A percentile compares a stretch with the other conserved stretches of the same genome.
These are phyloP conservation scores for Meles meles DNA, from an alignment of 2,113 vertebrate species.

Conservation along the genomic window DNA sequence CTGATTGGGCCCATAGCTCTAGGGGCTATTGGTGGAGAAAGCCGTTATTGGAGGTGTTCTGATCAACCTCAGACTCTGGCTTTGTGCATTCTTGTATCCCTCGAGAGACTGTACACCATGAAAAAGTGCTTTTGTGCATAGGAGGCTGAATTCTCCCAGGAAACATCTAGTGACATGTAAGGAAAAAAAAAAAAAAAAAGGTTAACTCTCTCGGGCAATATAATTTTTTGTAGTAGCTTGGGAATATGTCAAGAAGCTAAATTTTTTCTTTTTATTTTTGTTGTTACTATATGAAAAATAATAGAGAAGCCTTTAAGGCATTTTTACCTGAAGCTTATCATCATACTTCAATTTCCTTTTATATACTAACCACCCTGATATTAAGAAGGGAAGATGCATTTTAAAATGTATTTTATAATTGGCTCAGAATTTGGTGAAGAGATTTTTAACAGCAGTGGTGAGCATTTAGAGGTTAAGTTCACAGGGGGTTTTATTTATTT, in stretches of 20 bases:
- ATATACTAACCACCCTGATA: not conserved
- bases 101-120: not conserved
- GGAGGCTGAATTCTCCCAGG: not conserved
- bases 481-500: not conserved
- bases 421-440: not conserved
- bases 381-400: not conserved
- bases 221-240: not conserved
- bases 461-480: not conserved
- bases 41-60: not conserved
- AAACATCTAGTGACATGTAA: not conserved
- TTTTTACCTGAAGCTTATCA: not conserved
- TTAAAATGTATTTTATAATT: not conserved
- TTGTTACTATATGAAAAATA: not conserved
- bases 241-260: not conserved
- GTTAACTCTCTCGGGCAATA: not conserved
- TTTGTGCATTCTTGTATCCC: not conserved
- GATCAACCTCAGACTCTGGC: not conserved
- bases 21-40: not conserved
- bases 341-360: not conserved
- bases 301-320: not conserved
- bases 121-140: not conserved
- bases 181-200: not conserved
- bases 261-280: constrained; percentile 7
- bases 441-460: not conserved
- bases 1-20: not conserved